These are phyloP conservation scores for Leptinotarsa peninsularis DNA, from an alignment of 2,888 invertebrate genomes.

Conservation along the genomic window DNA sequence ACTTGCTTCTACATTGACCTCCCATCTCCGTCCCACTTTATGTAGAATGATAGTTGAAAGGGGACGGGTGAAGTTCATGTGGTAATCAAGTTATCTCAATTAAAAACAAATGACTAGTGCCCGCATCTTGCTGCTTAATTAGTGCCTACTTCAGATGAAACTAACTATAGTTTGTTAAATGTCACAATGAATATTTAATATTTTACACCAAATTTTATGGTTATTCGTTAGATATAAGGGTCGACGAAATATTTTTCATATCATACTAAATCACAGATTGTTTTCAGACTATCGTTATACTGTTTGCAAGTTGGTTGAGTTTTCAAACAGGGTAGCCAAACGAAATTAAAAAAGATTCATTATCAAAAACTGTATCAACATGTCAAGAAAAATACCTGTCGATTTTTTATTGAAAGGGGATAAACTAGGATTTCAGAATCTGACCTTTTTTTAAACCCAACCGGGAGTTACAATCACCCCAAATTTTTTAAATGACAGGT, in stretches of 20 bases:
- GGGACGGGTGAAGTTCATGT: conserved; percentile 33
- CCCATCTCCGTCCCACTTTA: conserved; percentile 29
- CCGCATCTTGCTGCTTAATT: conserved; percentile 60
- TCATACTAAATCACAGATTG: conserved; percentile 52
- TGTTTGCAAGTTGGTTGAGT: conserved; percentile 62
- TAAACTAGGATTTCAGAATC: too few species aligned
- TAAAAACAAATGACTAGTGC: conserved; percentile 59
- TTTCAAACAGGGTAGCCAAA: conserved; percentile 18
- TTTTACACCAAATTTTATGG: conserved; percentile 46
- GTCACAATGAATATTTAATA: conserved; percentile 57
- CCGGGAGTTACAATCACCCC: too few species aligned
- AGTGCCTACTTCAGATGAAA: conserved; percentile 55
- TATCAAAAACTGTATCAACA: too few species aligned
- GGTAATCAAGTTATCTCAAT: conserved; percentile 56
- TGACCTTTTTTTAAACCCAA: too few species aligned
- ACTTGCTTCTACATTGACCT: conserved; percentile 28
- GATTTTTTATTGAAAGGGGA: too few species aligned
- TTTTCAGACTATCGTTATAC: conserved; percentile 58
- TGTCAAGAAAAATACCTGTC: too few species aligned
- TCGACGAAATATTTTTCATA: conserved; percentile 32
- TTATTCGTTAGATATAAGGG: conserved; percentile 38
- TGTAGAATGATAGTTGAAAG: conserved; percentile 21
- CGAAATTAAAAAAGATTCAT: too few species aligned
- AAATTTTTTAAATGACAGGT: too few species aligned
- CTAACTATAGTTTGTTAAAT: conserved; percentile 56